Evolutionary conservation across 2,113 vertebrate genomes (phyloP).

Genomic region (Promerops cafer): DNA sequence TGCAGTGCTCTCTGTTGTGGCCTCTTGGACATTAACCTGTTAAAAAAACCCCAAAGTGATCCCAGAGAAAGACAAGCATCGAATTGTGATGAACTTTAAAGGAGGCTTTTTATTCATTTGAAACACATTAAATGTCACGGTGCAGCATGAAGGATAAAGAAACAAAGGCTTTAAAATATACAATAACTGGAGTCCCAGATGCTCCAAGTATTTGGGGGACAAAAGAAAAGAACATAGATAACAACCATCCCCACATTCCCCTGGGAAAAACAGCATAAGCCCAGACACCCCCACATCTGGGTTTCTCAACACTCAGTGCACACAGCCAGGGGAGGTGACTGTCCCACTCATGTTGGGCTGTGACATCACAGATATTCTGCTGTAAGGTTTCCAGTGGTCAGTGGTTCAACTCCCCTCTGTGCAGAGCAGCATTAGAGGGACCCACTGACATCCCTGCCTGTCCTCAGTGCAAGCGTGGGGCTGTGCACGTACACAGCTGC

Average conservation of each 20-base stretch:
- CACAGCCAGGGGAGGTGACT: background rate
- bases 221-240: background rate
- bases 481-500: background rate
- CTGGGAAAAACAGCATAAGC: background rate
- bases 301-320: background rate
- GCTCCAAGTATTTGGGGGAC: background rate
- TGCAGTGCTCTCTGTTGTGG: background rate
- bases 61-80: slow-evolving; percentile 6
- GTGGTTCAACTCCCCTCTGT: fast-evolving
- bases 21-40: slow-evolving; percentile 27
- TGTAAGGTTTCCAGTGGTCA: background rate
- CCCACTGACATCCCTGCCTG: background rate
- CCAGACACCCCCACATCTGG: background rate
- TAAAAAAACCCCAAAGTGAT: background rate
- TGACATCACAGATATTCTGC: background rate
- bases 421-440: background rate
- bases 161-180: background rate
- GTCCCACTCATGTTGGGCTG: background rate
- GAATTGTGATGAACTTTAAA: background rate
- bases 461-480: background rate
- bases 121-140: background rate
- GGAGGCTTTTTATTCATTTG: slow-evolving; percentile 10
- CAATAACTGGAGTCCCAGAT: background rate
- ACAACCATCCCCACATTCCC: background rate
- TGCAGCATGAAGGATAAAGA: background rate